Conservation (phyloP, 2,888 invertebrate genomes). For the Drosophila stalkeri region DNA sequence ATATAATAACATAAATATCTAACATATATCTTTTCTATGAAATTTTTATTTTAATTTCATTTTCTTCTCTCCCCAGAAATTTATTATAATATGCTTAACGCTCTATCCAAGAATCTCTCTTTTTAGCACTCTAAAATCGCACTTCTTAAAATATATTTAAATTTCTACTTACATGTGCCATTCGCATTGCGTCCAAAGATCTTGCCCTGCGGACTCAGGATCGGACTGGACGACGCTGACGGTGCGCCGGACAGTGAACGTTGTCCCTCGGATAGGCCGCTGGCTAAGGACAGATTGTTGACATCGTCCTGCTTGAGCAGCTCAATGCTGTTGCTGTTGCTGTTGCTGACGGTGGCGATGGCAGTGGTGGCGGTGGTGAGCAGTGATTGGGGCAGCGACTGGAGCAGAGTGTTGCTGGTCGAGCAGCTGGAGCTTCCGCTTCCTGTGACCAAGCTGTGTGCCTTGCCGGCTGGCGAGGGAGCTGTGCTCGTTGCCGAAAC, state of each 20-base stretch:
- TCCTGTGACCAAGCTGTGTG: slow-evolving; percentile 47
- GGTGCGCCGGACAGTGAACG: slow-evolving; percentile 83
- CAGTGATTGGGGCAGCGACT: slow-evolving; percentile 46
- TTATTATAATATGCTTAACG: no score
- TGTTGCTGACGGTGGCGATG: neutral
- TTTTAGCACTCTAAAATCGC: neutral
- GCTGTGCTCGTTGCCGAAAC: slow-evolving; percentile 35
- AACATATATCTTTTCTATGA: no score
- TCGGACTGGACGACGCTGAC: slow-evolving; percentile 85
- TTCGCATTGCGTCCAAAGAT: slow-evolving; percentile 85
- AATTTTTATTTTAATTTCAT: no score
- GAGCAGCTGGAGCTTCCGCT: slow-evolving; percentile 65
- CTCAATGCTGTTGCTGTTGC: slow-evolving; percentile 58
- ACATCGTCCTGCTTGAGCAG: slow-evolving; percentile 74
- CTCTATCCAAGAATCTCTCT: neutral
- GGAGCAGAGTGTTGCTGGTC: slow-evolving; percentile 28
- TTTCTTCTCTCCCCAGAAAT: no score
- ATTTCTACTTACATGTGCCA: slow-evolving; percentile 84
- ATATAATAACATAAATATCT: no score
- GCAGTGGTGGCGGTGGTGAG: slow-evolving; percentile 35
- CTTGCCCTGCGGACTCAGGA: slow-evolving; percentile 84
- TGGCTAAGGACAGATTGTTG: slow-evolving; percentile 80
- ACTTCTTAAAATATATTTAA: neutral
- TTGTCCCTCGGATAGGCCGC: slow-evolving; percentile 82
- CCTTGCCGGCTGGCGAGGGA: slow-evolving; percentile 49